These are phyloP conservation scores for Drosophila lacicola DNA, from an alignment of 2,888 invertebrate genomes.

Conservation along the genomic window DNA sequence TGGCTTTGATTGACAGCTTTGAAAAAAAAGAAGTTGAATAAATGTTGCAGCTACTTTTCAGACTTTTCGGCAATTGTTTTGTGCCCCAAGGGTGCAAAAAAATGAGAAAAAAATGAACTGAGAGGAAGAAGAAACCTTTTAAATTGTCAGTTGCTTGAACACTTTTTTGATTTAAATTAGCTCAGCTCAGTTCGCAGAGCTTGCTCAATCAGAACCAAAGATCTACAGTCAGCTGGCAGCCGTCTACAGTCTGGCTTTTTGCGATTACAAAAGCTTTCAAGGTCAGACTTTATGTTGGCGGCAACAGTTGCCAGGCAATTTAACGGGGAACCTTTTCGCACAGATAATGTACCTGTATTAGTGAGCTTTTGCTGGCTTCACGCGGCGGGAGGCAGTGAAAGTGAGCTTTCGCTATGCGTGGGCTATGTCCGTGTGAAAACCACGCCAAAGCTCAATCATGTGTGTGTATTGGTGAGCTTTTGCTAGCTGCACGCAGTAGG, in stretches of 20 bases:
- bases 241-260: conserved; percentile 17
- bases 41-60: conserved; percentile 47
- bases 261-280: conserved; percentile 33
- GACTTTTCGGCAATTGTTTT: conserved; percentile 62
- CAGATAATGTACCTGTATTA: background rate
- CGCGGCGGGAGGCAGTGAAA: background rate
- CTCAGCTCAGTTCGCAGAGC: conserved; percentile 42
- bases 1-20: conserved; percentile 70
- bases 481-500: background rate
- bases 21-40: conserved; percentile 29
- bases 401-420: background rate
- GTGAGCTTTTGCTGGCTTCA: conserved; percentile 18
- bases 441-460: background rate
- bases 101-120: background rate
- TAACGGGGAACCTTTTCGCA: conserved; percentile 26
- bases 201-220: conserved; percentile 62
- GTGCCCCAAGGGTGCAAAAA: background rate
- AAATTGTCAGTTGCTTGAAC: conserved; percentile 73
- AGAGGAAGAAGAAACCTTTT: conserved; percentile 20
- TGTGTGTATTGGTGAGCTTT: background rate
- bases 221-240: conserved; percentile 30
- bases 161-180: conserved; percentile 81
- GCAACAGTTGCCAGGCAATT: conserved; percentile 42
- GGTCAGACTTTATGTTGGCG: conserved; percentile 35
- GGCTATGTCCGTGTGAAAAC: too few relatives aligned